phyloP scores from a whole-genome alignment of 2,797 vertebrate species.

The Cossypha dichroa region DNA sequence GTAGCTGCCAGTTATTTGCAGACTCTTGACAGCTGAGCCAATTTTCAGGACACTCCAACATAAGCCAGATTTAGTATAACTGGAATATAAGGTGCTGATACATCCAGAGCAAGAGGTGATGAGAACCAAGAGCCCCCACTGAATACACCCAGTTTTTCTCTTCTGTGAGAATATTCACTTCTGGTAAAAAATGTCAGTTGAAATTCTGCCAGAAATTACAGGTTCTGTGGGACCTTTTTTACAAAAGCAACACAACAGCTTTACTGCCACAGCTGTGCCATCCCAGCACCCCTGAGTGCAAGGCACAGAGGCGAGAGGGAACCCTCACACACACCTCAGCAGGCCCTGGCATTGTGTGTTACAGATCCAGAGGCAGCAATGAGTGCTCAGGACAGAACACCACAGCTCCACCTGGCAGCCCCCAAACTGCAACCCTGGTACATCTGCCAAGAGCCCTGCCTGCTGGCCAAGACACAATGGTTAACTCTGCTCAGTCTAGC shows the following conservation, averaged over 20 bases:
- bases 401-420: neutral
- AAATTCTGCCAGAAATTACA: neutral
- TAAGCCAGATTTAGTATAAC: neutral
- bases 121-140: neutral
- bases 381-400: neutral
- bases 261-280: neutral
- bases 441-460: neutral
- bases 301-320: neutral
- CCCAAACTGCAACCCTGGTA: neutral
- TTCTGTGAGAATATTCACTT: neutral
- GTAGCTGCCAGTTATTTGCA: neutral
- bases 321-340: neutral
- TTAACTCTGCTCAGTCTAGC: neutral
- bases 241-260: neutral
- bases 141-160: neutral
- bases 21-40: neutral
- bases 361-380: neutral
- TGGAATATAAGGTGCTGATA: neutral
- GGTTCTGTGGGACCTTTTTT: neutral
- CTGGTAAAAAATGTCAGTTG: neutral
- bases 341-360: neutral
- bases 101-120: neutral
- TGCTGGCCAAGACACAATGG: neutral
- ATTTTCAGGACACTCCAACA: neutral
- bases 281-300: fast-evolving